Evolutionary conservation across 2,888 invertebrate species (phyloP), one percentile per base, ranked within the genome.

Genomic region (Balanococcus diminutus): DNA sequence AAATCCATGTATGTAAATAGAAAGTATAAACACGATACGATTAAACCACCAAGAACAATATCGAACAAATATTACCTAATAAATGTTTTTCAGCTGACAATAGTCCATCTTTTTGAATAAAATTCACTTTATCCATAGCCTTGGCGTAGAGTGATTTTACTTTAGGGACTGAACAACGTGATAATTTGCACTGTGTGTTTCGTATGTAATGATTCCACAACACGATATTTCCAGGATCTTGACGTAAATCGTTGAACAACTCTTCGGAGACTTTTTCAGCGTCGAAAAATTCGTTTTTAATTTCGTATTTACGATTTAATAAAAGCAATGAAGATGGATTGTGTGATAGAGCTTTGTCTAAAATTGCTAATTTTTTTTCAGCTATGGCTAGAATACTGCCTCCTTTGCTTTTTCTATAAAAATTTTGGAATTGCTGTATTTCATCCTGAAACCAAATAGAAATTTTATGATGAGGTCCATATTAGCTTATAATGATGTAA

Each of bases 301-400:
- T 89, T 82, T 89, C 89, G 84, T 92, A 89, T 87, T 91, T 90
- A 87, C 91, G 90, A 61, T 91, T 89, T 61, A 93, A 90, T 28
- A 94, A 89, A 83, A 89, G 88, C 72, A 91, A 91, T 86, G 92
- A 92, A 86, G 91, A 90, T 2, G 91, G 90, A 90, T 94, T 93
- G 72, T 91, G 90, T 36, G 90, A 90, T 5, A 94, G 89, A 0
- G 93, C 94, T 89, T 92, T 92, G 86, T 93, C 92, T 8, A 93
- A 89, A 75, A 93, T 93, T 14, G 92, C 91, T 81, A 94, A 88
- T 89, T 94, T 93, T 85, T 92, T 91, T 88, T 93, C 92, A 67
- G 89, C 88, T 8, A 88, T 89, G 1, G 89, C 90, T 86, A 90
- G n/a, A n/a, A n/a, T n/a, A 88, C 79, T 89, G 19, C 90, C 91